phyloP scores from a whole-genome alignment of 1,140 invertebrate species.

The Chlorops oryzae region DNA sequence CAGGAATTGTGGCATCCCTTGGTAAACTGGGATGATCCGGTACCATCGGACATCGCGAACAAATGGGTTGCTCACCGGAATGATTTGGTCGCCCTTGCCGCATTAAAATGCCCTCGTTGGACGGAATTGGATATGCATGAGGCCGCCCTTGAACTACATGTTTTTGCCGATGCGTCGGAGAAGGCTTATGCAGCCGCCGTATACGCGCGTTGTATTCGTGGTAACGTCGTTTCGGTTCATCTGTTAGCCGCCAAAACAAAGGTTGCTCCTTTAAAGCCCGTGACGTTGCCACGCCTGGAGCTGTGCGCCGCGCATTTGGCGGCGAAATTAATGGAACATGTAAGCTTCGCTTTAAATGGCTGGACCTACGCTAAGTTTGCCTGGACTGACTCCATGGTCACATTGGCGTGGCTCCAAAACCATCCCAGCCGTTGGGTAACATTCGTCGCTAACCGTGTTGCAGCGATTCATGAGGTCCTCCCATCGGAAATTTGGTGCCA shows the following conservation, averaged over 20 bases:
- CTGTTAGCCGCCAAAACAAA: constrained; percentile 26
- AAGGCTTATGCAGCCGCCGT: too few species aligned
- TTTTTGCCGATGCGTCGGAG: constrained; percentile 33
- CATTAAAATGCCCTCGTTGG: not conserved
- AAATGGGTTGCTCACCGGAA: constrained; percentile 17
- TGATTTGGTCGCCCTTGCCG: constrained; percentile 4
- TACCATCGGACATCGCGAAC: constrained; percentile 23
- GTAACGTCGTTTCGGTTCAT: constrained; percentile 10
- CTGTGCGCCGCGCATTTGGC: constrained; percentile 3
- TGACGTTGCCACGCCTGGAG: not conserved
- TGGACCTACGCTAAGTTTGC: not conserved
- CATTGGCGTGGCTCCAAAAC: constrained; percentile 33
- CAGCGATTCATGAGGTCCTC: constrained; percentile 28
- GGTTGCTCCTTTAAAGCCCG: constrained; percentile 13
- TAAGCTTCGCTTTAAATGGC: not conserved
- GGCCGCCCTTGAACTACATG: constrained; percentile 23
- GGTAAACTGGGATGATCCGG: constrained; percentile 45
- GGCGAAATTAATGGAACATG: not conserved
- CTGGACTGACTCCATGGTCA: constrained; percentile 35
- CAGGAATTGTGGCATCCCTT: constrained; percentile 44
- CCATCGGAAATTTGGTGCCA: constrained; percentile 21
- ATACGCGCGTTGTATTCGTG: too few species aligned
- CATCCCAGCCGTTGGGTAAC: constrained; percentile 25
- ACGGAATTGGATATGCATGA: not conserved
- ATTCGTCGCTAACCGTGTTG: constrained; percentile 40